Conservation (phyloP, 2,888 invertebrate species). For the Diplazon laetatorius region DNA sequence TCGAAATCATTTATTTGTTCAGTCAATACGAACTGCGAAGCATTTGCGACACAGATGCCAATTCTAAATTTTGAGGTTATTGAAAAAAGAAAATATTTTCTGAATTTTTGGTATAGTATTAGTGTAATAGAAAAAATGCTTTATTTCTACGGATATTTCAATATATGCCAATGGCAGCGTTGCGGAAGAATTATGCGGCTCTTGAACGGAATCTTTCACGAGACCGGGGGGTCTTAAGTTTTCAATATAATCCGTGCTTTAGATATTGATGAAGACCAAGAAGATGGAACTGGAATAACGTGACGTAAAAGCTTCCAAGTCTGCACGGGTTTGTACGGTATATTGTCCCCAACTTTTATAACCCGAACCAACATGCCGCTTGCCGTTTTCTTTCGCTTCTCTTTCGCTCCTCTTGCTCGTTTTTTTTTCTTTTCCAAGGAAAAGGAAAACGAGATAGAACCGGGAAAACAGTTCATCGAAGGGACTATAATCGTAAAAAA, state of each 20-base stretch:
- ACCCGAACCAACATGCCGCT: not conserved
- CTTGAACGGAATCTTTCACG: not conserved
- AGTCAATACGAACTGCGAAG: no score
- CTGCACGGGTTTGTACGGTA: not conserved
- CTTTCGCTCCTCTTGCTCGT: no score
- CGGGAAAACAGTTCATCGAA: slow-evolving; percentile 23
- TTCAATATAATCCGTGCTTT: slow-evolving; percentile 1
- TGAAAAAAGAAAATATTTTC: no score
- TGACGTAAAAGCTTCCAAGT: not conserved
- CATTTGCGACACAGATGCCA: no score
- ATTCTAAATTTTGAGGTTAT: no score
- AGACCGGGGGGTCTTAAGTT: not conserved
- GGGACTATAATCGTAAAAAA: slow-evolving; percentile 34
- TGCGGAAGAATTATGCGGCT: not conserved
- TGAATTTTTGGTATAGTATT: no score
- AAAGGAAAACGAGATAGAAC: slow-evolving; percentile 3
- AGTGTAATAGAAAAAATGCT: no score
- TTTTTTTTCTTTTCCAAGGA: not conserved
- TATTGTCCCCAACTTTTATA: not conserved
- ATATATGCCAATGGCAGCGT: not conserved
- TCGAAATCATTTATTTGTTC: no score
- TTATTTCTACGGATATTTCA: not conserved
- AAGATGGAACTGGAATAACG: not conserved
- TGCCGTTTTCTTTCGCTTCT: not conserved
- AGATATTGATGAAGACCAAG: slow-evolving; percentile 9